Conservation (phyloP, 2,113 vertebrate genomes). For the Callipepla squamata region DNA sequence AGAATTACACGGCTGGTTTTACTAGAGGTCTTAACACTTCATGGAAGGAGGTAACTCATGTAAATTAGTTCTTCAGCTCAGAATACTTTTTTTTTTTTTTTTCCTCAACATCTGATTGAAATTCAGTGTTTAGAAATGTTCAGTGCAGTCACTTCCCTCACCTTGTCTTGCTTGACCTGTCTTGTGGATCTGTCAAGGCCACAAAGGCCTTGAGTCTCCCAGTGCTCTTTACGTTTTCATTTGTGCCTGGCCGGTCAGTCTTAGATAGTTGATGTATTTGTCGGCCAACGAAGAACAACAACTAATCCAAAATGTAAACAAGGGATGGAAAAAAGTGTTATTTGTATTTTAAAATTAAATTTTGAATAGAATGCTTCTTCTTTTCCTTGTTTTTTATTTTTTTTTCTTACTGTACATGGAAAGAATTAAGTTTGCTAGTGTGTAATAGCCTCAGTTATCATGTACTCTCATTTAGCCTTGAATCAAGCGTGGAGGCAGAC, state of each 20-base stretch:
- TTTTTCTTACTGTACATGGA: not conserved
- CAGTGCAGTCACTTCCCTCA: not conserved
- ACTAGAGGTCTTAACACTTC: not conserved
- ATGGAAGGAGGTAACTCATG: not conserved
- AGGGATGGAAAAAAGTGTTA: not conserved
- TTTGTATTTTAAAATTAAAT: not conserved
- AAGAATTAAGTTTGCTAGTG: not conserved
- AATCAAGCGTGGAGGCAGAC: not conserved
- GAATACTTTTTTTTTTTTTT: not conserved
- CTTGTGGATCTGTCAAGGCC: conserved; percentile 7
- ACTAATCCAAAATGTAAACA: not conserved
- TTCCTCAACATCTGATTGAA: not conserved
- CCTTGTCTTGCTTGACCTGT: conserved; percentile 51
- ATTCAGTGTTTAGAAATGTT: conserved; percentile 42
- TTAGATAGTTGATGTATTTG: not conserved
- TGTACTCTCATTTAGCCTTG: not conserved
- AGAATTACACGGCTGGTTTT: not conserved
- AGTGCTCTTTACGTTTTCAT: conserved; percentile 16
- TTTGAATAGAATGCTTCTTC: not conserved
- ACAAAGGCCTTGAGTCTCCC: not conserved
- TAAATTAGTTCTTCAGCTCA: not conserved
- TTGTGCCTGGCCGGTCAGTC: conserved; percentile 30
- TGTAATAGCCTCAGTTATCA: not conserved
- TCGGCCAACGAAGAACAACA: not conserved
- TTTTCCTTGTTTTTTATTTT: not conserved